phyloP scores from a whole-genome alignment of 1,140 invertebrate genomes.

The Eciton burchellii region DNA sequence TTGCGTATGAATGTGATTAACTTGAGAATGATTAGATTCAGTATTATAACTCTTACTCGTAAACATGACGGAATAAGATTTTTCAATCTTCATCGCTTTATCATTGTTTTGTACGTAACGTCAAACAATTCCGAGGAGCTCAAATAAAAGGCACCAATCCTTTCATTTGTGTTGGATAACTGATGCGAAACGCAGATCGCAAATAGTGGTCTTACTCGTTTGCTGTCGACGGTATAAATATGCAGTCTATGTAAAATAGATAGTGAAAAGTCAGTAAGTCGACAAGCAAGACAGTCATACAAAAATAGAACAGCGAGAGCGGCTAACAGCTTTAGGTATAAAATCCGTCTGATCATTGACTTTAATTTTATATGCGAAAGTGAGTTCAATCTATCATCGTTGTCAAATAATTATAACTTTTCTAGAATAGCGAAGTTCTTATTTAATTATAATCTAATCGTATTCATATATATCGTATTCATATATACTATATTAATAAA shows the following conservation, averaged over 20 bases:
- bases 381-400: conserved; percentile 37
- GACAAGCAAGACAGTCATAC: background rate
- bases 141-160: conserved; percentile 38
- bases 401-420: conserved; percentile 60
- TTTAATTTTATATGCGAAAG: conserved; percentile 62
- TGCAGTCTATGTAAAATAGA: conserved; percentile 29
- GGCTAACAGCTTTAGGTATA: conserved; percentile 54
- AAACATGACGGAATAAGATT: conserved; percentile 41
- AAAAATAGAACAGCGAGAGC: conserved; percentile 67
- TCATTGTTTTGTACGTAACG: conserved; percentile 1
- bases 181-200: conserved; percentile 7
- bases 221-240: conserved; percentile 30
- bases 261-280: conserved; percentile 61
- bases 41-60: conserved; percentile 28
- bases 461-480: too few species aligned
- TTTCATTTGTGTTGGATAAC: conserved; percentile 49
- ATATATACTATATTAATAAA: too few species aligned
- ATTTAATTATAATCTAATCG: too few species aligned
- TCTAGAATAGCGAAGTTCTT: background rate
- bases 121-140: background rate
- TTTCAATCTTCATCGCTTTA: conserved; percentile 11
- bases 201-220: conserved; percentile 19
- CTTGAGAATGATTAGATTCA: conserved; percentile 12
- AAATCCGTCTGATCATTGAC: conserved; percentile 54
- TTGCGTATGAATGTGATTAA: conserved; percentile 2